Conservation (phyloP, 2,797 vertebrate species). For the Astyanax mexicanus region DNA sequence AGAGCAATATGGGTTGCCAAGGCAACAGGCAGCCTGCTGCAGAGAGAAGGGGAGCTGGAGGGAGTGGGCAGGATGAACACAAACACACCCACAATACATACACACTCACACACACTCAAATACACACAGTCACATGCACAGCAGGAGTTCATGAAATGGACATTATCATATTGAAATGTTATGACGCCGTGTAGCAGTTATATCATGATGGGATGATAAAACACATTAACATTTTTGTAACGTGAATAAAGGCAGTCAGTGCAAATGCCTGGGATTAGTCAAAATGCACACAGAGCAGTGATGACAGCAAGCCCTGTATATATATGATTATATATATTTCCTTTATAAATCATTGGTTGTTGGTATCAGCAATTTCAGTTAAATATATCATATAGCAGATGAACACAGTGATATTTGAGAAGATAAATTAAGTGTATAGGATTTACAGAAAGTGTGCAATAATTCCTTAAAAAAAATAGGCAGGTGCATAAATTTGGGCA, state of each 20-base stretch:
- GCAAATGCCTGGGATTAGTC: slow-evolving; percentile 4
- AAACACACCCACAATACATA: slow-evolving; percentile 30
- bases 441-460: too few species aligned
- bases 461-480: too few species aligned
- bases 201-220: neutral
- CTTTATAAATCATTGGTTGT: too few species aligned
- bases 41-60: slow-evolving; percentile 75
- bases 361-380: too few species aligned
- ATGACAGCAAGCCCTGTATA: neutral
- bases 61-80: slow-evolving; percentile 72
- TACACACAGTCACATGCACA: neutral
- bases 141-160: slow-evolving; percentile 17
- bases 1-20: slow-evolving; percentile 79
- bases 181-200: neutral
- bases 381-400: too few species aligned
- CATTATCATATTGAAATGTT: neutral
- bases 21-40: slow-evolving; percentile 81
- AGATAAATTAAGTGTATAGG: too few species aligned
- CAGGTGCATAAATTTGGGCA: too few species aligned
- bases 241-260: neutral
- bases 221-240: neutral
- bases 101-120: slow-evolving; percentile 21
- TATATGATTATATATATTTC: too few species aligned
- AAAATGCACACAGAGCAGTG: neutral
- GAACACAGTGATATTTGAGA: too few species aligned